A percentile compares a stretch with the other conserved stretches of the same genome.
Conservation (phyloP, 30 jellyfish, hydroid and myxozoan genomes). For the Rhopilema esculentum region DNA sequence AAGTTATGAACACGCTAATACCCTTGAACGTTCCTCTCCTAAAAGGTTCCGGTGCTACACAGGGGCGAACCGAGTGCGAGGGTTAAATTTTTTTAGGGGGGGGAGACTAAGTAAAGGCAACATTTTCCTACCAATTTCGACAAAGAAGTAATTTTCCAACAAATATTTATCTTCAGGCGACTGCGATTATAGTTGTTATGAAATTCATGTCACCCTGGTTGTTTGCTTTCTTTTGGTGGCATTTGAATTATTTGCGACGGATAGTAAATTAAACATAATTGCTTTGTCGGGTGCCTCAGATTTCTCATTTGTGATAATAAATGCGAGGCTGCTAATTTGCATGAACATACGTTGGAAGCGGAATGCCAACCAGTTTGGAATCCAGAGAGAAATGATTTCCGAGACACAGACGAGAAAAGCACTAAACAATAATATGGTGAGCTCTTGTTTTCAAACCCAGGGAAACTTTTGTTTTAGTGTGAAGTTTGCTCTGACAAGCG, state of each 20-base stretch:
- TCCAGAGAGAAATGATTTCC: background rate
- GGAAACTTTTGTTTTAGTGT: background rate
- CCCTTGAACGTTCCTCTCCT: no score
- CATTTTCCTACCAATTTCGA: no score
- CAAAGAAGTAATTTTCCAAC: no score
- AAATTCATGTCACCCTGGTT: background rate
- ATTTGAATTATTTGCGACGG: background rate
- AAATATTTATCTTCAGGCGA: no score
- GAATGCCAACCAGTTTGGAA: background rate
- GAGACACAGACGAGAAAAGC: background rate
- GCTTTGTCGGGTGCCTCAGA: background rate
- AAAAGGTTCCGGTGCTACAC: no score
- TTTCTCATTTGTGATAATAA: background rate
- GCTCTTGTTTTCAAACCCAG: background rate
- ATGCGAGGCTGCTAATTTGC: conserved; percentile 21
- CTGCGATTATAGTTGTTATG: no score
- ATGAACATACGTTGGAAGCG: background rate
- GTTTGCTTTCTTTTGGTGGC: background rate
- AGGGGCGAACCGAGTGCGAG: no score
- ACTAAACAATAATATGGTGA: background rate
- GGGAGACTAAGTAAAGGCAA: no score
- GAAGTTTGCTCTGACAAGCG: no score
- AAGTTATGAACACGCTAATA: no score
- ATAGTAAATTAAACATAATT: background rate
- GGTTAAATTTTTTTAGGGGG: no score